Evolutionary conservation across 2,797 vertebrate species (phyloP).

Genomic region (Phataginus tricuspis): DNA sequence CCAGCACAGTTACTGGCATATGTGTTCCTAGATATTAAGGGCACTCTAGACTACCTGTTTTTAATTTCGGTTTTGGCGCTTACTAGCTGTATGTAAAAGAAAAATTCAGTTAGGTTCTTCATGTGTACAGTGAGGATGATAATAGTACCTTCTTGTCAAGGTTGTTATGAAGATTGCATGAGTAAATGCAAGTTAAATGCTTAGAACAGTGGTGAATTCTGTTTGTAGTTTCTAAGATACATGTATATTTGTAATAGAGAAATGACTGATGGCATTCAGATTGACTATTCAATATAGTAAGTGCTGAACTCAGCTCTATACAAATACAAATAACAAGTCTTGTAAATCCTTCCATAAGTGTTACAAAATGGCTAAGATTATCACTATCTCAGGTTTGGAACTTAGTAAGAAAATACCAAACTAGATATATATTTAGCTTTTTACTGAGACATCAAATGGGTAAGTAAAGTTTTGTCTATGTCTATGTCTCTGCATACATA

Average conservation of each 20-base stretch:
- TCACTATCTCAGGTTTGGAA: neutral
- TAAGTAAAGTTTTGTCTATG: neutral
- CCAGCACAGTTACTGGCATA: neutral
- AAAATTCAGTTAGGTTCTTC: neutral
- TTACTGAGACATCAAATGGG: neutral
- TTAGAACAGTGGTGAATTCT: neutral
- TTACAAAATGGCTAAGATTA: neutral
- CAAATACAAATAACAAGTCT: neutral
- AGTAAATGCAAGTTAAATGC: neutral
- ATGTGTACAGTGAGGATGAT: neutral
- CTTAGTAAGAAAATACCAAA: neutral
- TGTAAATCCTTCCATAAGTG: neutral
- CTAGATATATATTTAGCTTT: neutral
- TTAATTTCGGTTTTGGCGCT: neutral
- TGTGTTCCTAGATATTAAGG: neutral
- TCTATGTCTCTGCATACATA: too few relatives aligned
- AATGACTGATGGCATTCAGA: neutral
- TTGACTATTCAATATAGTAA: neutral
- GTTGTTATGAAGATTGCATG: neutral
- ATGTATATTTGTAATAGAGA: neutral
- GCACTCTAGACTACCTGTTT: neutral
- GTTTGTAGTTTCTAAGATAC: neutral
- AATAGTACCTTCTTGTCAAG: neutral
- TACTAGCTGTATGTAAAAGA: neutral
- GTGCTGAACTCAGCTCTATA: neutral